phyloP scores from a whole-genome alignment of 2,113 vertebrate genomes.

The Oreotrochilus melanogaster region DNA sequence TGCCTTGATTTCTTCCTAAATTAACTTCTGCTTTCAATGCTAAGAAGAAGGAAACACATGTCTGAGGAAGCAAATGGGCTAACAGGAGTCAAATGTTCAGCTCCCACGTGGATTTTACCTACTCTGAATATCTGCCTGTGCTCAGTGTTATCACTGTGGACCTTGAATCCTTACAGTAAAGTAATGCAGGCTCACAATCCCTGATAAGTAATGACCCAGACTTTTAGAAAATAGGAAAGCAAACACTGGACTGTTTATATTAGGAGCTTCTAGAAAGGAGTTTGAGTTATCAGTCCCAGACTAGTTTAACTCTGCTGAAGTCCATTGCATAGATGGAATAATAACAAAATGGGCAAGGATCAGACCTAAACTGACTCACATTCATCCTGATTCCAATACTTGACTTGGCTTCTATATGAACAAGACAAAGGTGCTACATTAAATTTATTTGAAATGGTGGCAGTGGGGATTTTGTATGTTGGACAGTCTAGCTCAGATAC shows the following conservation, averaged over 20 bases:
- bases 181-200: not conserved
- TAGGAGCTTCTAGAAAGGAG: not conserved
- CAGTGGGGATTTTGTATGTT: not conserved
- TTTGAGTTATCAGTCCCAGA: not conserved
- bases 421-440: not conserved
- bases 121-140: not conserved
- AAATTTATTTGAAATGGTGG: not conserved
- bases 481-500: not conserved
- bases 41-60: not conserved
- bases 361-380: not conserved
- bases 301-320: not conserved
- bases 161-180: not conserved
- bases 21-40: not conserved
- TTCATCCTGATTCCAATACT: not conserved
- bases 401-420: not conserved
- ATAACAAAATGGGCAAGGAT: not conserved
- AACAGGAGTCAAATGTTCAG: fast-evolving
- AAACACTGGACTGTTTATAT: not conserved
- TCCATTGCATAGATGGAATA: not conserved
- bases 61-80: not conserved
- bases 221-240: not conserved
- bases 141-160: fast-evolving
- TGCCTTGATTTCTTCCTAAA: not conserved
- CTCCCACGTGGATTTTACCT: not conserved
- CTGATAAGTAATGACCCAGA: not conserved